Base-by-base conservation (phyloP, 2,797 vertebrate genomes). In the Oryzias dopingdopingensis region DNA sequence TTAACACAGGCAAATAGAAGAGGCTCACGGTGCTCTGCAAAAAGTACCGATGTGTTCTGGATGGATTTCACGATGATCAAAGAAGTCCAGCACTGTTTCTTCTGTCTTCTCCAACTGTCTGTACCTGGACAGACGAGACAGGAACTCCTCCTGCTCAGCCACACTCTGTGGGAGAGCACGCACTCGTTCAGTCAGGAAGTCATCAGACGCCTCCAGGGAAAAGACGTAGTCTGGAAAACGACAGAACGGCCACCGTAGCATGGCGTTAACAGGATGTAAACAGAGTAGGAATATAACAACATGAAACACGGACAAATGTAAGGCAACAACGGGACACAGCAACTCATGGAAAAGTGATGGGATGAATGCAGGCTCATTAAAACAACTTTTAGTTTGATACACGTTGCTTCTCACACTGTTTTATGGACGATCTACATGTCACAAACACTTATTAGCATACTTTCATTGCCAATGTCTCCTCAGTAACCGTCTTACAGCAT, bases 51-150 rank as follows among this genome's bases (percentile, higher is more conserved):
- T 93, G 49, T 91, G 75, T 41, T 92, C 86, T 3, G 94, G 94
- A 65, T 93, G 91, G 87, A 98, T 92, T 89, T 98, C 95, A 37
- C 94, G 83, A 68, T 97, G 94, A 44, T 98, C 95, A 51, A 97
- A 99, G 76, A 94, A 99, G 88, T 97, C 94, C 63, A 95, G 84
- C 71, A 96, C 79, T 0, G 93, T 95, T 24, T 90, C 89, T 0
- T 95, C 93, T 0, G 92, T 88, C 0, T 70, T 29, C 12, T 86
- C 90, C 46, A 71, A 62, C 3, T 92, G 79, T 57, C 93, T 92
- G 84, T 93, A 96, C 64, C 26, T 79, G 32, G 32, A 76, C 56
- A 99, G 90, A 1, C 80, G 66, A 12, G 77, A 70, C n/a, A 89
- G 61, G 59, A 94, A 95, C 14, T 71, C 76, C 1, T 94, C 90